Conservation (phyloP, 2,797 vertebrate species). For the Helarctos malayanus region DNA sequence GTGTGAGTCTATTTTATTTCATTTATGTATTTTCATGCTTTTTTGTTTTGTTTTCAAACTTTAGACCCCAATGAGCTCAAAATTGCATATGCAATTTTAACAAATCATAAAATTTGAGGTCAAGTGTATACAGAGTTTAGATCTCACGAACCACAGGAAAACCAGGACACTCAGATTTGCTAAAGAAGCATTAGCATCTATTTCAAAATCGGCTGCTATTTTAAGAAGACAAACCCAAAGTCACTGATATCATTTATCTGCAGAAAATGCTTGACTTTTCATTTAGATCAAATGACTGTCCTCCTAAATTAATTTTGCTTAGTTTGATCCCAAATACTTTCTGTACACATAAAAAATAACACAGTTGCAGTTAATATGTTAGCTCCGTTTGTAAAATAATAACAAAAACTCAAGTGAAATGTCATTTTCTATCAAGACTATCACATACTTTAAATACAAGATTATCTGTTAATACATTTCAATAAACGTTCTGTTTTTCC, state of each 20-base stretch:
- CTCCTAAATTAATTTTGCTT: conserved; percentile 18
- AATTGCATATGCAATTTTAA: not conserved
- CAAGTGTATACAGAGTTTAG: not conserved
- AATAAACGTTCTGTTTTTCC: not conserved
- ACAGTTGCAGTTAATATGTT: not conserved
- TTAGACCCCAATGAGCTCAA: conserved; percentile 14
- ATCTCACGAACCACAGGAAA: not conserved
- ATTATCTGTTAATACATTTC: conserved; percentile 35
- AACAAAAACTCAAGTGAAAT: not conserved
- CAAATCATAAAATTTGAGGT: conserved; percentile 13
- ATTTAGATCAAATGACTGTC: not conserved
- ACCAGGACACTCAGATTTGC: not conserved
- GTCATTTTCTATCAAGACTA: not conserved
- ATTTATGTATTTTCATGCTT: not conserved
- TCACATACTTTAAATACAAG: conserved; percentile 11
- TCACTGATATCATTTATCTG: not conserved
- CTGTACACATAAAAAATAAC: not conserved
- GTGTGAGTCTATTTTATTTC: conserved; percentile 29
- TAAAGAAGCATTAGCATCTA: not conserved
- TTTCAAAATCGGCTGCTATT: not conserved
- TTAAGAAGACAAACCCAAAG: not conserved
- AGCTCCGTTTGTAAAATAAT: not conserved
- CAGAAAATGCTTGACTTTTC: not conserved
- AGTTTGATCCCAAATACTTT: not conserved
- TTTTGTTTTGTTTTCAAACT: conserved; percentile 59